These are phyloP conservation scores for Forbesichthys agassizii DNA, from an alignment of 2,113 vertebrate species.

Conservation along the genomic window DNA sequence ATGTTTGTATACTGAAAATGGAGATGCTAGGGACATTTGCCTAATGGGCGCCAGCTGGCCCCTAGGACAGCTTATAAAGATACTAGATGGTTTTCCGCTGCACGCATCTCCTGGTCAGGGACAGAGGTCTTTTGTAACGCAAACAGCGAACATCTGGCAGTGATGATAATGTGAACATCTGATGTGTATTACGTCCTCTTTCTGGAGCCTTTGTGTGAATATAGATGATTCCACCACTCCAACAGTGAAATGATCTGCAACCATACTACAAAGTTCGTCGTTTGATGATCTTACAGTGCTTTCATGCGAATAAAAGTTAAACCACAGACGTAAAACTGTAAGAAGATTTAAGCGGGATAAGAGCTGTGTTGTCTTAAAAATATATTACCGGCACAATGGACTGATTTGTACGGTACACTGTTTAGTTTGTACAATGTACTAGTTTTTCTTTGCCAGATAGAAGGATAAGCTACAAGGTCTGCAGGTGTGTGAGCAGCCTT, in stretches of 20 bases:
- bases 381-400: too few relatives aligned
- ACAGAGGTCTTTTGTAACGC: not conserved
- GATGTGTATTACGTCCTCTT: constrained; percentile 32
- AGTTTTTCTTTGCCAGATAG: too few relatives aligned
- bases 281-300: too few relatives aligned
- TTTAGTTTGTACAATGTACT: too few relatives aligned
- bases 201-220: constrained; percentile 31
- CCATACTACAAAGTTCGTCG: not conserved
- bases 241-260: not conserved
- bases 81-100: not conserved
- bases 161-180: constrained; percentile 35
- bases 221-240: constrained; percentile 8
- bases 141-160: constrained; percentile 31
- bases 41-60: not conserved
- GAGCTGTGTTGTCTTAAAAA: too few relatives aligned
- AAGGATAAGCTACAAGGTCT: too few relatives aligned
- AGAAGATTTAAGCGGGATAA: not conserved
- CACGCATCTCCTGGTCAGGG: not conserved
- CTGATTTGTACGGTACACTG: too few relatives aligned
- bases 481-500: too few relatives aligned
- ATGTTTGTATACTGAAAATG: not conserved
- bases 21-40: not conserved
- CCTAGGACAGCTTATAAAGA: not conserved
- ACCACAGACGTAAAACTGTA: not conserved
- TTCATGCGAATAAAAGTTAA: not conserved